phyloP scores from a whole-genome alignment of 2,888 invertebrate genomes.

The Deilephila elpenor region DNA sequence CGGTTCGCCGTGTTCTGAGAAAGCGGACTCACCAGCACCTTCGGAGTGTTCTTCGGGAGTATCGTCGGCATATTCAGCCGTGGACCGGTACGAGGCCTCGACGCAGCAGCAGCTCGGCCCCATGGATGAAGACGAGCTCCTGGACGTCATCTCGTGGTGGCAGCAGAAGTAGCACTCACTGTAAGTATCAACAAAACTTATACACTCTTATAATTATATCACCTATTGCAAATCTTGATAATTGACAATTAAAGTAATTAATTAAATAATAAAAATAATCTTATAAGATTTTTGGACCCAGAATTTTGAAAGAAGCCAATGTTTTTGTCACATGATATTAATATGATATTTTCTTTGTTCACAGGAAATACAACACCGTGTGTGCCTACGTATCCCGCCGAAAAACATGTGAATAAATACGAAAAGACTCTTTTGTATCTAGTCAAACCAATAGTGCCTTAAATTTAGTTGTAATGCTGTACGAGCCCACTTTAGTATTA shows the following conservation, averaged over 20 bases:
- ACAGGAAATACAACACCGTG: constrained; percentile 65
- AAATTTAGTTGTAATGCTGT: constrained; percentile 52
- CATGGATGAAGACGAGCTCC: constrained; percentile 94
- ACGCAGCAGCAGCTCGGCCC: constrained; percentile 86
- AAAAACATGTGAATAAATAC: constrained; percentile 70
- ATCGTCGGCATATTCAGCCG: constrained; percentile 77
- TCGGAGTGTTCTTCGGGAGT: constrained; percentile 87
- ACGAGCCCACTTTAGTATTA: constrained; percentile 2
- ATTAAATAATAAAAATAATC: background rate
- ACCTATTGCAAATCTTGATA: too few relatives aligned
- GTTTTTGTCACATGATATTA: constrained; percentile 33
- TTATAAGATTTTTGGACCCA: background rate
- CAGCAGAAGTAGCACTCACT: constrained; percentile 86
- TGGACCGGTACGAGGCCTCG: constrained; percentile 74
- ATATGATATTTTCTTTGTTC: constrained; percentile 61
- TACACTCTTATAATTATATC: constrained; percentile 1
- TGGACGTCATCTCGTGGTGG: constrained; percentile 94
- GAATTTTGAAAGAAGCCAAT: too few relatives aligned
- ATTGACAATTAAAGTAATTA: too few relatives aligned
- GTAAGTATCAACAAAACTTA: constrained; percentile 57
- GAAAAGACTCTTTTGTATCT: constrained; percentile 81
- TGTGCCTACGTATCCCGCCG: constrained; percentile 72
- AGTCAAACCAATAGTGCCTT: constrained; percentile 82
- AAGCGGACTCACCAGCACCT: constrained; percentile 89
- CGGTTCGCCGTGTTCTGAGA: constrained; percentile 87